Evolutionary conservation across 1,140 invertebrate species (phyloP).

Genomic region (Cryptotermes secundus): DNA sequence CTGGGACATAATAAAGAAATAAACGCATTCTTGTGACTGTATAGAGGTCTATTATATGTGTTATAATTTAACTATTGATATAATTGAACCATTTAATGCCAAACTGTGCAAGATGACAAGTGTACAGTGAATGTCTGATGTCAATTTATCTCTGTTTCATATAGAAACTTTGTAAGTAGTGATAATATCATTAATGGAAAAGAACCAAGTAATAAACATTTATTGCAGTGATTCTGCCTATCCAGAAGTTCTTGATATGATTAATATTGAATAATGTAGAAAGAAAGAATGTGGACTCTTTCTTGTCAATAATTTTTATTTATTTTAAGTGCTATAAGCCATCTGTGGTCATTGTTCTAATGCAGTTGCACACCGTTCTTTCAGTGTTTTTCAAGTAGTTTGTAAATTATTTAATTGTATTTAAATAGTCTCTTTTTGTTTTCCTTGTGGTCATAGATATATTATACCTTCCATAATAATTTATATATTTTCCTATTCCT

Average conservation of each 20-base stretch:
- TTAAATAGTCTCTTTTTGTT: too few relatives aligned
- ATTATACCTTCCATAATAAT: too few relatives aligned
- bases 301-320: neutral
- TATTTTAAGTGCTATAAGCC: neutral
- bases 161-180: neutral
- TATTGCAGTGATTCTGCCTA: neutral
- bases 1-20: neutral
- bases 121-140: neutral
- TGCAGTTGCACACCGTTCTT: neutral
- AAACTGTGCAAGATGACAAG: neutral
- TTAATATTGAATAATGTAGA: neutral
- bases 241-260: neutral
- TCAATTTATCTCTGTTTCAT: conserved; percentile 3
- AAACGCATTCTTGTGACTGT: neutral
- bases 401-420: too few relatives aligned
- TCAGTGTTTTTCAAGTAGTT: too few relatives aligned
- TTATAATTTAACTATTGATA: neutral
- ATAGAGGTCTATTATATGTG: neutral
- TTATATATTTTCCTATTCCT: too few relatives aligned
- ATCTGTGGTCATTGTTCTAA: neutral
- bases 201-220: neutral
- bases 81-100: neutral
- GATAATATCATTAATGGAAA: neutral
- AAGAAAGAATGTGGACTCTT: neutral
- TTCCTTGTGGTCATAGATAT: too few relatives aligned